phyloP scores from a whole-genome alignment of 2,113 vertebrate genomes.

The Hippopotamus amphibius region DNA sequence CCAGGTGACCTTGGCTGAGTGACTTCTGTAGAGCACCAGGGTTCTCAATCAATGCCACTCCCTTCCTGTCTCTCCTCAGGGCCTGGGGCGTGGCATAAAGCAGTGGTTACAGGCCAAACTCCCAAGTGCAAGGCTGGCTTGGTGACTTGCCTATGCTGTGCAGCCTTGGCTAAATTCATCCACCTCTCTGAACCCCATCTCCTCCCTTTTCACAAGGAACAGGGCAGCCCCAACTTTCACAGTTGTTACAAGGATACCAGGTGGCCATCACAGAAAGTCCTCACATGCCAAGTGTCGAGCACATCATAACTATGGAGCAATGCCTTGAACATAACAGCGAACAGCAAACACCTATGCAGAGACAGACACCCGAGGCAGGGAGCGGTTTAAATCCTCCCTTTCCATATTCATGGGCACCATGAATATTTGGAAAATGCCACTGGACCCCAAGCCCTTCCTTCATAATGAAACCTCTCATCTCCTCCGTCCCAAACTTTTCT shows the following conservation, averaged over 20 bases:
- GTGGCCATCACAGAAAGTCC: not conserved
- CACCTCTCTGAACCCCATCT: not conserved
- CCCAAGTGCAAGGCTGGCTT: rapidly evolving
- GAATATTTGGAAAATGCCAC: not conserved
- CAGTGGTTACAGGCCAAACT: rapidly evolving
- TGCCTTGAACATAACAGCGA: rapidly evolving
- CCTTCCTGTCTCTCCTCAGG: not conserved
- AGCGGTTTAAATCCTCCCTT: not conserved
- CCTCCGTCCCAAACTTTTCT: not conserved
- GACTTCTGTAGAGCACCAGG: not conserved
- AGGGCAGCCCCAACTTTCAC: not conserved
- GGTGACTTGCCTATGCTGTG: not conserved
- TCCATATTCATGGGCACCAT: not conserved
- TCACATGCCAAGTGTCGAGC: rapidly evolving
- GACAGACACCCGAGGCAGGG: rapidly evolving
- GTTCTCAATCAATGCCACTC: not conserved
- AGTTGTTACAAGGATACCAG: not conserved
- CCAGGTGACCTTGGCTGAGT: not conserved
- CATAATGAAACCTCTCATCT: not conserved
- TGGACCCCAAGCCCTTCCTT: not conserved
- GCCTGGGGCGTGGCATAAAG: rapidly evolving
- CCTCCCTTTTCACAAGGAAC: not conserved
- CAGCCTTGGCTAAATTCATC: not conserved
- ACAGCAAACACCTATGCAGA: not conserved
- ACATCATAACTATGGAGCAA: rapidly evolving